A percentile compares a stretch with the other conserved stretches of the same genome.
Conservation (phyloP, 2,113 vertebrate genomes). For the Macquaria ambigua region DNA sequence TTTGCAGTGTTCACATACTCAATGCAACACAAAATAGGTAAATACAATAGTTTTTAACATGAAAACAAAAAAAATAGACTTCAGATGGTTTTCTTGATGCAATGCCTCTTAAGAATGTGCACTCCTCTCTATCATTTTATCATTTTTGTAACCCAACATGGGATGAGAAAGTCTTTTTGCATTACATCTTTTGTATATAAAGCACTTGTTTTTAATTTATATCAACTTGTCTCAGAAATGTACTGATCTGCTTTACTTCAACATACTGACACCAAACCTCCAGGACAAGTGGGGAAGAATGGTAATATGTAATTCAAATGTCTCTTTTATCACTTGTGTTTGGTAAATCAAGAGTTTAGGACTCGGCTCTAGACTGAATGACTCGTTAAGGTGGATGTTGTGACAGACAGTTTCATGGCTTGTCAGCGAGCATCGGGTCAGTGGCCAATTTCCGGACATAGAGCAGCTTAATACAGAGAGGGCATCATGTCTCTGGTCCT, state of each 20-base stretch:
- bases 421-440: slow-evolving; percentile 56
- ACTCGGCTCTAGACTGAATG: slow-evolving; percentile 5
- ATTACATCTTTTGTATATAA: too few species aligned
- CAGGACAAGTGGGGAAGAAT: neutral
- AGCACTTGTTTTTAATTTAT: neutral
- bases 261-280: neutral
- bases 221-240: neutral
- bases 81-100: neutral
- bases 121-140: neutral
- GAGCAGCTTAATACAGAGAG: slow-evolving; percentile 58
- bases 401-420: slow-evolving; percentile 36
- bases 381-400: slow-evolving; percentile 22
- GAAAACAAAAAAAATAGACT: neutral
- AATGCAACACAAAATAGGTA: neutral
- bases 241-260: neutral
- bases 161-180: neutral
- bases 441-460: slow-evolving; percentile 65
- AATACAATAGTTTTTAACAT: neutral
- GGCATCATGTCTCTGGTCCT: slow-evolving; percentile 50
- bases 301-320: neutral
- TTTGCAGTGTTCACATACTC: neutral
- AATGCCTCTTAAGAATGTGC: neutral
- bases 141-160: neutral
- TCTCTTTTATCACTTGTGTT: neutral
- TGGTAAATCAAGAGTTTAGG: neutral